Base-by-base conservation (phyloP, 2,888 invertebrate genomes). In the Cinara cedri region DNA sequence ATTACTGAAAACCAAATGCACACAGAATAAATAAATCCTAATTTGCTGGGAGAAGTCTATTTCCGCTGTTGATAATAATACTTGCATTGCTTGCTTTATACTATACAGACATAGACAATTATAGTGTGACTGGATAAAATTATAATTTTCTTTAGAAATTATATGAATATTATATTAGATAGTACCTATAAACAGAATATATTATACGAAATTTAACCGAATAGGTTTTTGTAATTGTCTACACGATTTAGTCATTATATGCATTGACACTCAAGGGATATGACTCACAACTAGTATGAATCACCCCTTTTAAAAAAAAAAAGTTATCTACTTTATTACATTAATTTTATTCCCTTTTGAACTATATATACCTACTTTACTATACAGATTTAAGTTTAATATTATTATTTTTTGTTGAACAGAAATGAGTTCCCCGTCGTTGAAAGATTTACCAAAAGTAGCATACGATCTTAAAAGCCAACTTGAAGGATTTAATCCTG, bases 381-480 rank as follows among this genome's bases (percentile, higher is more conserved):
- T 71, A 19, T 57, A 34, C 44, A 55, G 42, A 71, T 54, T 71
- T 55, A 42, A 57, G n/a, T n/a, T n/a, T n/a, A n/a, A n/a, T n/a
- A n/a, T n/a, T 16, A 24, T 14, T 24, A 49, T n/a, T 66, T 34
- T 62, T 70, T 55, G 0, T 63, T 80, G 2, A 6, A 70, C n/a
- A 78, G 81, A 66, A 42, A 82, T 82, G 82, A 80, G 90, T 85
- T 89, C 90, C 84, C 92, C 94, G 87, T 90, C 93, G 86, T 90
- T 95, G 83, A 95, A 95, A 89, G 94, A 95, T 88, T 89, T 95
- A 84, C 96, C 96, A 83, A 94, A 95, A 89, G 95, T 96, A 83
- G 93, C 93, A 83, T 90, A 90, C 80, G 93, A 94, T 86, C 89
- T 96, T 83, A 96, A 96, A 87, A 93, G 91, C 85, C 95, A 96